Percentiles rank a stretch among this genome's conserved stretches.
Evolutionary conservation across 1,140 invertebrate genomes (phyloP).

Genomic region (Musca vetustissima): DNA sequence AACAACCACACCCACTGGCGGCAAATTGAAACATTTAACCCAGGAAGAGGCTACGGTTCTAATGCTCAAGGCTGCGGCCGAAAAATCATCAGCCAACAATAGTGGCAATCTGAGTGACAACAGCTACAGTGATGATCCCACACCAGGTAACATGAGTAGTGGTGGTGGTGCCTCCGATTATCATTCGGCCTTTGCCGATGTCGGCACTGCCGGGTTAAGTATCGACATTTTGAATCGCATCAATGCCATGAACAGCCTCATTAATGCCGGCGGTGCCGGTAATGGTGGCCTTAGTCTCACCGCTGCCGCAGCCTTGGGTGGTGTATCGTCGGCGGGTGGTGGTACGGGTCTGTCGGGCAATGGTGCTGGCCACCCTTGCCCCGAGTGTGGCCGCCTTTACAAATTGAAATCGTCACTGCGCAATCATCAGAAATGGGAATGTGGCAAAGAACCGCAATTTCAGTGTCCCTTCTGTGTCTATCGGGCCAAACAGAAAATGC

Average conservation of each 20-base stretch:
- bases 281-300: slow-evolving; percentile 25
- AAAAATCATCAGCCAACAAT: slow-evolving; percentile 37
- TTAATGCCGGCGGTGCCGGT: slow-evolving; percentile 34
- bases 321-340: slow-evolving; percentile 16
- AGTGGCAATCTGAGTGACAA: slow-evolving; percentile 38
- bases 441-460: slow-evolving; percentile 81
- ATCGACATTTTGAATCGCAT: slow-evolving; percentile 52
- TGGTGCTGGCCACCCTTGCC: slow-evolving; percentile 67
- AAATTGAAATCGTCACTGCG: slow-evolving; percentile 81
- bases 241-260: slow-evolving; percentile 52
- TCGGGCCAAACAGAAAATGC: slow-evolving; percentile 81
- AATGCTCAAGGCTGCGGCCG: slow-evolving; percentile 39
- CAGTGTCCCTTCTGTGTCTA: slow-evolving; percentile 81
- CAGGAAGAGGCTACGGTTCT: slow-evolving; percentile 49
- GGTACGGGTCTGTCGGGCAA: slow-evolving; percentile 47
- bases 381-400: slow-evolving; percentile 78
- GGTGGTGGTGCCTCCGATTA: slow-evolving; percentile 46
- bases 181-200: slow-evolving; percentile 48
- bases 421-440: slow-evolving; percentile 87
- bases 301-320: slow-evolving; percentile 5
- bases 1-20: background rate
- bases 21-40: slow-evolving; percentile 40
- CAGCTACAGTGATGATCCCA: slow-evolving; percentile 39
- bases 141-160: background rate
- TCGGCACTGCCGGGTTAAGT: slow-evolving; percentile 50